Evolutionary conservation across 2,888 invertebrate genomes (phyloP).

Genomic region (Coelopa pilipes): DNA sequence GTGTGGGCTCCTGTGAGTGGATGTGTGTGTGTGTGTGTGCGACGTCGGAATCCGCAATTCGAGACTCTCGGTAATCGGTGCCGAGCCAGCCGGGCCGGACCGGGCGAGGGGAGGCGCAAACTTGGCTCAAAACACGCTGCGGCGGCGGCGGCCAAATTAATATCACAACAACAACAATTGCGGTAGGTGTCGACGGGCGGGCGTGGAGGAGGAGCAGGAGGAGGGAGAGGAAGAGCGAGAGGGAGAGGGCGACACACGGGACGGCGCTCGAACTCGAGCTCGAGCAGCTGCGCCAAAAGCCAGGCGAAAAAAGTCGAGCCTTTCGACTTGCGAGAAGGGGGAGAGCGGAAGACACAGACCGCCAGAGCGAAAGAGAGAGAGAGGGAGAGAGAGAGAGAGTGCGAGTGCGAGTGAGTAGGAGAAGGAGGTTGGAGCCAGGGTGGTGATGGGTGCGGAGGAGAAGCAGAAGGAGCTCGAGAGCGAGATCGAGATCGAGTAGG

Average conservation of each 20-base stretch:
- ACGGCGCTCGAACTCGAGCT: not conserved
- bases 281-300: not conserved
- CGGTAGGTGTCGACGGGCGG: not conserved
- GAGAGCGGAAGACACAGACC: too few species aligned
- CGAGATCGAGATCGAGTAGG: too few species aligned
- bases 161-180: constrained; percentile 1
- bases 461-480: too few species aligned
- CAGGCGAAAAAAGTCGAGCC: not conserved
- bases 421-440: too few species aligned
- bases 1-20: too few species aligned
- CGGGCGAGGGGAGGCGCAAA: not conserved
- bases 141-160: not conserved
- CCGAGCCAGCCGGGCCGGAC: too few species aligned
- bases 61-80: not conserved
- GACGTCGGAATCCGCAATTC: not conserved
- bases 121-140: constrained; percentile 19
- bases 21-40: not conserved
- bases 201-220: not conserved
- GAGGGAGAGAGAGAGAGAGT: too few species aligned
- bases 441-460: too few species aligned
- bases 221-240: not conserved
- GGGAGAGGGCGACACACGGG: not conserved
- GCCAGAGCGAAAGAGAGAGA: too few species aligned
- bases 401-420: too few species aligned
- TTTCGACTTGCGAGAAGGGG: too few species aligned